Evolutionary conservation across 2,888 invertebrate genomes (phyloP).

Genomic region (Rhodophaea formosa): DNA sequence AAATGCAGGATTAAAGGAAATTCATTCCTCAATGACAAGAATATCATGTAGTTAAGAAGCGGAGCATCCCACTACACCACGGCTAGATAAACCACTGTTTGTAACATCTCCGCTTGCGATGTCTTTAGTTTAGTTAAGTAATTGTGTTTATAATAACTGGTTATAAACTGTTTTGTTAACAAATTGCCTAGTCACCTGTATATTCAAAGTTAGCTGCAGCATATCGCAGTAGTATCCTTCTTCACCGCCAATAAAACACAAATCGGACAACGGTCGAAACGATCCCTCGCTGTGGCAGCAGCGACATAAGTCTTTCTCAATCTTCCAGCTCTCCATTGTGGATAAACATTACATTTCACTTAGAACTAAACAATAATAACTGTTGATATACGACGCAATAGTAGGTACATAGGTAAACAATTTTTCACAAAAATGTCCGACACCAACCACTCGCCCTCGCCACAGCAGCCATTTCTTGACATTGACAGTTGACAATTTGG

Average conservation of each 20-base stretch:
- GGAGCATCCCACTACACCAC: no score
- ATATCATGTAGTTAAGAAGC: no score
- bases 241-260: slow-evolving; percentile 33
- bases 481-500: no score
- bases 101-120: no score
- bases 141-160: no score
- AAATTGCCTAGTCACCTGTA: slow-evolving; percentile 46
- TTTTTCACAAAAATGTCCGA: not conserved
- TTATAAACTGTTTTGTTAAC: not conserved
- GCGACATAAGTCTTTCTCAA: slow-evolving; percentile 60
- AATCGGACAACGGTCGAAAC: slow-evolving; percentile 50
- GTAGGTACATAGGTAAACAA: no score
- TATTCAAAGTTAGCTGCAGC: slow-evolving; percentile 49
- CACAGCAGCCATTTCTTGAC: not conserved
- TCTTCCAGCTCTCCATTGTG: slow-evolving; percentile 38
- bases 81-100: no score
- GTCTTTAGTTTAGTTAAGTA: no score
- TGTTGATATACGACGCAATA: not conserved
- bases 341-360: not conserved
- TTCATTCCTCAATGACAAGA: no score
- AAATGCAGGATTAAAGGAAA: no score
- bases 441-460: no score
- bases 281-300: slow-evolving; percentile 64
- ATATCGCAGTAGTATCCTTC: slow-evolving; percentile 54
- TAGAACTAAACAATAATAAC: not conserved